Evolutionary conservation across 2,888 invertebrate genomes (phyloP), one percentile per base, ranked within the genome.

Genomic region (Drosophila neoperkinsi): DNA sequence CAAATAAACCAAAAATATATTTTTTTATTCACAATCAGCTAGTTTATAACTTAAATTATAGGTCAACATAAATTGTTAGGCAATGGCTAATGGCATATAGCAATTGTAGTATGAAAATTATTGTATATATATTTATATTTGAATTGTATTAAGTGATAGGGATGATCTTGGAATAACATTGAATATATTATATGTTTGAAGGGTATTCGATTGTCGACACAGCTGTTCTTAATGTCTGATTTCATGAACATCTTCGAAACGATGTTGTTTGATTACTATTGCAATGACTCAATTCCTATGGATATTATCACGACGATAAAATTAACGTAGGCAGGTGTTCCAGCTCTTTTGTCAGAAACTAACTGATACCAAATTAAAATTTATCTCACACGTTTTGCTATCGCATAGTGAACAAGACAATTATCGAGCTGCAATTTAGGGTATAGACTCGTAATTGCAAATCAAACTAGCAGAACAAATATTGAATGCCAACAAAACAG

Each of bases 241-340:
- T 61, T n/a, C 16, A 13, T 46, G 34, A 59, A 46, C 21, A 41
- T 21, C 13, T 68, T 50, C 16, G 4, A 34, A 28, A 25, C 49
- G 13, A n/a, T 46, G 38, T 55, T 67, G 34, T 4, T 36, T 52
- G 36, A 69, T 57, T 31, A 38, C 31, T 21, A 25, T 56, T 36
- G 51, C 46, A 38, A 50, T 61, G 52, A 73, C 43, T 61, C 34
- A 10, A 43, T 66, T 51, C 11, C 46, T 31, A 61, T 21, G 10
- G 57, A 59, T 55, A 55, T 71, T 28, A 57, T 38, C 38, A 38
- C 31, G 60, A 50, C 41, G 59, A 70, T 56, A 30, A 34, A 58
- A 16, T 67, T 25, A 34, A 55, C 11, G 58, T 34, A 5, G 21
- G 13, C 36, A 25, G 43, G 10, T 67, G n/a, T 28, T 21, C 33